Evolutionary conservation across 2,888 invertebrate genomes (phyloP), one percentile per base, ranked within the genome.

Genomic region (Sturmia bella): DNA sequence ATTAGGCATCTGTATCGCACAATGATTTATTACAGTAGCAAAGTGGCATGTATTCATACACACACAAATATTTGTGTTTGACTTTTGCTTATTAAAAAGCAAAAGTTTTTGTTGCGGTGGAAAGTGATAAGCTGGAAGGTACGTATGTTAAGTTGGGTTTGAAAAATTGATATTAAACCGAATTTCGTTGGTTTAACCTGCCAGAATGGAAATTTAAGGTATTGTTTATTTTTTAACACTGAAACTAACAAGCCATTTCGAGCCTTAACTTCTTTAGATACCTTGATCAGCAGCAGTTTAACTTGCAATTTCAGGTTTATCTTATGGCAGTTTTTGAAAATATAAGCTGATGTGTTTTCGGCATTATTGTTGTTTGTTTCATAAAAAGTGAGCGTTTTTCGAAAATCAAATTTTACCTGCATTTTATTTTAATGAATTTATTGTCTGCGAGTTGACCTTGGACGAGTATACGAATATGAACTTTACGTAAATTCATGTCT

Each of bases 361-460:
- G 52, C 50, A 56, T 66, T 66, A 50, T 59, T 68, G 13, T 43
- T 76, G 7, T 56, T 57, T 63, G 45, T 48, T 66, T 66, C 6
- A 39, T 50, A 17, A 39, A 41, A 64, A 77, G 6, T 61, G 13
- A 50, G n/a, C 63, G 37, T 69, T 39, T 70, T 52, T 41, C 2
- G 9, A 41, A 24, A 17, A 41, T 72, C 37, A 37, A 27, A 68
- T 59, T 63, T 50, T 52, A 56, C 15, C 39, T 64, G 13, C 11
- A 63, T 50, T 68, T 54, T 21, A 78, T 74, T 78, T 82, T 50
- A 48, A 61, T 74, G 70, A 74, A 82, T 50, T 61, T 72, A 54
- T 52, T 73, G 72, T 73, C 77, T 69, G 48, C 45, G 19, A 41
- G 24, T 69, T 82, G 78, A 82, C 82, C 82, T 78, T 82, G 78